These are phyloP conservation scores for Neotragus moschatus DNA, from an alignment of 2,113 vertebrate genomes.

Conservation along the genomic window DNA sequence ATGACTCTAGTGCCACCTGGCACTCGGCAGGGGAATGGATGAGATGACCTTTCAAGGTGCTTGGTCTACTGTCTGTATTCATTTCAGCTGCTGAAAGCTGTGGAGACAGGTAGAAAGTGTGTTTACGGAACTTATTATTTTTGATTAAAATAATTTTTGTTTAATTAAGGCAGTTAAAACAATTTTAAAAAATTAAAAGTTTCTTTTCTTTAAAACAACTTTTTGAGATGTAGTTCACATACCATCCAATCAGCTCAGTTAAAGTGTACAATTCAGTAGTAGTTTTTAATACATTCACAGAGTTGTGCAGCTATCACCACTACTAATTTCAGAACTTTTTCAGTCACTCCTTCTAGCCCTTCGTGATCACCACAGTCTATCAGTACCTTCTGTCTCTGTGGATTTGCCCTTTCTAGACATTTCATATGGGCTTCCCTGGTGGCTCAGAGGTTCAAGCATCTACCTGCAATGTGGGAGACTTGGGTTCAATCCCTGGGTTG, in stretches of 20 bases:
- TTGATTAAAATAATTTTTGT: background rate
- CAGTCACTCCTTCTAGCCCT: background rate
- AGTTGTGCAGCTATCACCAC: background rate
- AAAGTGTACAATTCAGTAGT: background rate
- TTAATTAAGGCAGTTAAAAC: background rate
- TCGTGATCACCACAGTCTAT: background rate
- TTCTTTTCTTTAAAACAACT: background rate
- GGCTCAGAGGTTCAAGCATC: too few species aligned
- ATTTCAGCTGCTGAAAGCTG: background rate
- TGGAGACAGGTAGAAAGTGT: background rate
- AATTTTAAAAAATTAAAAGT: background rate
- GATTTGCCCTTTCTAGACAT: background rate
- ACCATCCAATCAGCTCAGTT: background rate
- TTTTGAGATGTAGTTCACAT: background rate
- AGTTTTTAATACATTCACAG: background rate
- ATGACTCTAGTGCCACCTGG: background rate
- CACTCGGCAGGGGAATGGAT: fast-evolving
- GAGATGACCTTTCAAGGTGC: background rate
- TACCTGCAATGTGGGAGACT: too few species aligned
- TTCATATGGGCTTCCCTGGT: background rate
- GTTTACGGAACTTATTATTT: background rate
- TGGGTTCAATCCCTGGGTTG: too few species aligned
- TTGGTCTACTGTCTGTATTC: background rate
- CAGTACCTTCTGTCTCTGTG: background rate
- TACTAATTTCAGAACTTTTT: background rate